Conservation (phyloP, 1,140 invertebrate genomes). For the Drosophila ogumai region DNA sequence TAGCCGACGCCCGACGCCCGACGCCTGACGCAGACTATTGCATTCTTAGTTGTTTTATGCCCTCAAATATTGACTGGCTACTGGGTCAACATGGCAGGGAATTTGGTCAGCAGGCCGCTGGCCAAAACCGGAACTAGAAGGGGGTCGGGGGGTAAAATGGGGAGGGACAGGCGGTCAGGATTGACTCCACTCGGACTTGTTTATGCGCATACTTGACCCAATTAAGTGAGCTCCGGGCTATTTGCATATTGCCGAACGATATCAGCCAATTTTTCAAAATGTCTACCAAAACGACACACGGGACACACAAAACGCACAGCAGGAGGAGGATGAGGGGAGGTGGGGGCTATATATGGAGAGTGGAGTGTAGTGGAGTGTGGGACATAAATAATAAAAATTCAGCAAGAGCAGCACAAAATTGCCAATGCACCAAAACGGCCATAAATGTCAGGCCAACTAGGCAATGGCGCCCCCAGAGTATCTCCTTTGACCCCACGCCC, state of each 20-base stretch:
- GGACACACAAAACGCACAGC: constrained; percentile 23
- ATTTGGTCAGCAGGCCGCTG: constrained; percentile 78
- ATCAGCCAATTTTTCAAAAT: constrained; percentile 66
- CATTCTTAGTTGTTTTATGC: constrained; percentile 49
- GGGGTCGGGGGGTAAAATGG: neutral
- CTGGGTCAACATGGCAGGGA: constrained; percentile 50
- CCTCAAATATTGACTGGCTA: constrained; percentile 51
- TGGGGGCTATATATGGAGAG: neutral
- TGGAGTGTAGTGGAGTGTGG: constrained; percentile 27
- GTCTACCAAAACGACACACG: constrained; percentile 52
- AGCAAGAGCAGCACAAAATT: constrained; percentile 64
- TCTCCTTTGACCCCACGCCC: neutral
- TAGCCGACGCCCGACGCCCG: neutral
- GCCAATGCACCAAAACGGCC: constrained; percentile 65
- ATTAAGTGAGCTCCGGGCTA: constrained; percentile 66
- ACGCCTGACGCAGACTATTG: constrained; percentile 23
- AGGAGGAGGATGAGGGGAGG: neutral
- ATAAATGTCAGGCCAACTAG: constrained; percentile 63
- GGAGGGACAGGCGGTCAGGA: neutral
- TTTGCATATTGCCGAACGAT: constrained; percentile 69
- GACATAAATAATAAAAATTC: constrained; percentile 72
- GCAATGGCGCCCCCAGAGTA: constrained; percentile 41
- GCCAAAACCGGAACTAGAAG: constrained; percentile 45
- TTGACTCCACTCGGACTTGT: constrained; percentile 81
- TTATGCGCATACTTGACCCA: constrained; percentile 81